phyloP scores from a whole-genome alignment of 2,797 vertebrate genomes.

The Gymnopithys bicolor region DNA sequence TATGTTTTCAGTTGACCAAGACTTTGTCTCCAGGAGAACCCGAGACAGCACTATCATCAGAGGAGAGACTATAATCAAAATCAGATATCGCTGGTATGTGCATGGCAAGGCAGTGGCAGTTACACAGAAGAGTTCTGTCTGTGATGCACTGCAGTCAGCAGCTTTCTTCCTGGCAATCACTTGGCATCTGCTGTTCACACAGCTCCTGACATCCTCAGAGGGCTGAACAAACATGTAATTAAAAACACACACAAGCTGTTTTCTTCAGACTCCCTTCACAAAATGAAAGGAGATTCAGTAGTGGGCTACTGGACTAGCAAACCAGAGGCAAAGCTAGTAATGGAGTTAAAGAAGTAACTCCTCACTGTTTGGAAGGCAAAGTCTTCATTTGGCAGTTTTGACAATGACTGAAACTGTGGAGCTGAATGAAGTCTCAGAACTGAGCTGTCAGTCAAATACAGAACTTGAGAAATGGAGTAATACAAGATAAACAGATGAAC shows the following conservation, averaged over 20 bases:
- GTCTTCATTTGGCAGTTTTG: neutral
- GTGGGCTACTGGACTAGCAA: neutral
- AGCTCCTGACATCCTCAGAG: slow-evolving; percentile 51
- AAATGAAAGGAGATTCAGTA: neutral
- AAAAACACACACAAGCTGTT: slow-evolving; percentile 13
- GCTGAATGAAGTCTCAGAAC: neutral
- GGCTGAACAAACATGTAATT: slow-evolving; percentile 36
- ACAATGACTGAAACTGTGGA: neutral
- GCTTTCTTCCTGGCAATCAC: slow-evolving; percentile 52
- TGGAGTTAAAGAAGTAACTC: neutral
- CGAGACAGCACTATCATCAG: slow-evolving; percentile 16
- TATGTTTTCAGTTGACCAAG: slow-evolving; percentile 40
- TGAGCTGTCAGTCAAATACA: neutral
- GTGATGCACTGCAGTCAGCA: slow-evolving; percentile 29
- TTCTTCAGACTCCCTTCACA: slow-evolving; percentile 2
- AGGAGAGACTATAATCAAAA: slow-evolving; percentile 50
- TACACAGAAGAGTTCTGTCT: slow-evolving; percentile 45
- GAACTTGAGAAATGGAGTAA: neutral
- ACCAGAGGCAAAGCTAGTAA: neutral
- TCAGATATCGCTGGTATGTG: slow-evolving; percentile 27
- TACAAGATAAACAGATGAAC: neutral
- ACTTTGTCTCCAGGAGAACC: slow-evolving; percentile 24
- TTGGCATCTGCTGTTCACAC: slow-evolving; percentile 63
- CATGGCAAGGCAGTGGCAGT: slow-evolving; percentile 37
- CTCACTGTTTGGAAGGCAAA: neutral